Percentiles rank a stretch among this genome's conserved stretches.
Conservation (phyloP, 2,888 invertebrate genomes). For the Erebia aethiops region DNA sequence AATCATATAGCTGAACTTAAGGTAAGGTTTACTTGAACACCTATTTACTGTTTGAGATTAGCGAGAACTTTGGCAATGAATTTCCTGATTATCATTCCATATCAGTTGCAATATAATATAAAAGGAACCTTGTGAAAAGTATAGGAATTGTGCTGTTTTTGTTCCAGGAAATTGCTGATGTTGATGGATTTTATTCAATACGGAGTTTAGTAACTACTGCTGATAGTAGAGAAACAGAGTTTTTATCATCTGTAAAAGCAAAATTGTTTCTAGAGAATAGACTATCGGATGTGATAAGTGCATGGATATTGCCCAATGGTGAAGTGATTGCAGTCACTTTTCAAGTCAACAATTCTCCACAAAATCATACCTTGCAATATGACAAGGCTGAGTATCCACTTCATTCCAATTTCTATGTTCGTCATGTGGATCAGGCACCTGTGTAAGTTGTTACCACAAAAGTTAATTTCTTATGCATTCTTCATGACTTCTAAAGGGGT, state of each 20-base stretch:
- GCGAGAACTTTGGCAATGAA: not conserved
- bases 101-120: too few relatives aligned
- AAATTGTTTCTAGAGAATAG: slow-evolving; percentile 89
- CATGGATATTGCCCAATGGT: slow-evolving; percentile 91
- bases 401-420: slow-evolving; percentile 90
- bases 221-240: slow-evolving; percentile 86
- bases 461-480: not conserved
- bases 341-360: slow-evolving; percentile 67
- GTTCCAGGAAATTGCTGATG: slow-evolving; percentile 74
- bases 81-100: not conserved
- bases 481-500: not conserved
- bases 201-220: slow-evolving; percentile 86
- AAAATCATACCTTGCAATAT: slow-evolving; percentile 41
- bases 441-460: slow-evolving; percentile 68
- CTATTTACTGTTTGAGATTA: not conserved
- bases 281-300: slow-evolving; percentile 89
- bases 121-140: not conserved
- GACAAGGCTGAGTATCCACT: slow-evolving; percentile 68
- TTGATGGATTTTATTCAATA: slow-evolving; percentile 89
- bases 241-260: slow-evolving; percentile 91
- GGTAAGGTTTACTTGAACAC: slow-evolving; percentile 72
- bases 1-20: slow-evolving; percentile 82
- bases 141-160: not conserved
- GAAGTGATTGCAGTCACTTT: slow-evolving; percentile 89
- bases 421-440: slow-evolving; percentile 92